These are phyloP conservation scores for Ferdinandea cuprea DNA, from an alignment of 2,888 invertebrate genomes.

Conservation along the genomic window DNA sequence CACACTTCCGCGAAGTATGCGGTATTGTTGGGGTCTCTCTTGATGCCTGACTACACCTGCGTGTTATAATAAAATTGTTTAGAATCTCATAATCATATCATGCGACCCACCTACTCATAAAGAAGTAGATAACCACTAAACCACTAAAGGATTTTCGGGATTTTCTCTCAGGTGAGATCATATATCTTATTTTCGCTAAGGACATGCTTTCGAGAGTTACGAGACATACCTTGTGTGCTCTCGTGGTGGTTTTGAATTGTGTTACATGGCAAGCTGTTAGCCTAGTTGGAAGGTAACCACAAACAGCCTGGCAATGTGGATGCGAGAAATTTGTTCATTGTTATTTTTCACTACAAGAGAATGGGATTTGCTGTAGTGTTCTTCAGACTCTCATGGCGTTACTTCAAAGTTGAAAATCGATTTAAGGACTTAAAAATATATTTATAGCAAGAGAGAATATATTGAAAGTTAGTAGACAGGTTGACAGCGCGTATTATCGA, in stretches of 20 bases:
- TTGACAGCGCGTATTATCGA: slow-evolving; percentile 40
- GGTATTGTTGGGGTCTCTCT: background rate
- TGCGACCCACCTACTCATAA: background rate
- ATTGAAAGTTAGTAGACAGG: slow-evolving; percentile 31
- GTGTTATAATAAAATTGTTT: background rate
- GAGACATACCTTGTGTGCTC: slow-evolving; percentile 8
- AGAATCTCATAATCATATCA: background rate
- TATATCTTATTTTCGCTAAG: slow-evolving; percentile 15
- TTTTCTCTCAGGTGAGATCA: slow-evolving; percentile 15
- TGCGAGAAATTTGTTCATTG: background rate
- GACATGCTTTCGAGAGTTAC: slow-evolving; percentile 1
- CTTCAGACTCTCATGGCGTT: background rate
- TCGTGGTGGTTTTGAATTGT: background rate
- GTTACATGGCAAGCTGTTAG: slow-evolving; percentile 39
- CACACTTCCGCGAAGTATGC: slow-evolving; percentile 1
- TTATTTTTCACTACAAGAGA: background rate
- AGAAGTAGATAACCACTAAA: slow-evolving; percentile 18
- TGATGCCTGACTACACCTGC: slow-evolving; percentile 7
- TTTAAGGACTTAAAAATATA: slow-evolving; percentile 38
- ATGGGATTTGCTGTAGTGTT: background rate
- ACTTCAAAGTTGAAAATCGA: slow-evolving; percentile 48
- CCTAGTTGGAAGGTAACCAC: slow-evolving; percentile 1
- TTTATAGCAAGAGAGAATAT: slow-evolving; percentile 9
- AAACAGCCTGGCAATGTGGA: slow-evolving; percentile 6
- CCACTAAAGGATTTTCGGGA: slow-evolving; percentile 43